Evolutionary conservation across 2,888 invertebrate species (phyloP), one percentile per base, ranked within the genome.

Genomic region (Athetis lepigone): DNA sequence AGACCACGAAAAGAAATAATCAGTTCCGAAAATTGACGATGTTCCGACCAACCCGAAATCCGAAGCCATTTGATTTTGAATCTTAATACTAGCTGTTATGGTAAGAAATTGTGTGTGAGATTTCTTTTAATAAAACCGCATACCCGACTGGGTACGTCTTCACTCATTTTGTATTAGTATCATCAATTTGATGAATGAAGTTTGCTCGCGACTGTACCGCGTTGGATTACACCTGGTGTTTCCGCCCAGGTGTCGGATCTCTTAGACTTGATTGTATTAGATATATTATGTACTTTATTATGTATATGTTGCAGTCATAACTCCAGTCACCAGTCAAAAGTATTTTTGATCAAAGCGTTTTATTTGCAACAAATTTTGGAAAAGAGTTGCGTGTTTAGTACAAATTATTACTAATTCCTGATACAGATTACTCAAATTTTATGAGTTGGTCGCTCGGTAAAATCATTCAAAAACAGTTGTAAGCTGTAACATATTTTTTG

Each of bases 171-270:
- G 57, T 77, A 77, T 74, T 66, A 67, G 77, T 49, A 49, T 58
- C 70, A 74, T 77, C 60, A 66, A 50, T 63, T 73, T 75, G 72
- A 75, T 58, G 57, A 62, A 75, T 72, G 78, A 64, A 59, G 50
- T 75, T 62, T 59, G 72, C 9, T 52, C 57, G 65, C 67, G 73
- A 66, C 43, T 70, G 79, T 78, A 68, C 78, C 47, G 71, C 37
- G 42, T 56, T 45, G 70, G 55, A 62, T 67, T 51, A 65, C 25
- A 64, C 80, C 81, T 72, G 81, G 81, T 82, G 78, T 69, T 75
- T 82, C 82, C 82, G 80, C 49, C 67, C 82, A 82, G 82, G 78
- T 82, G 81, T 73, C 37, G 37, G 52, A 21, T 69, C 51, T 62
- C 45, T 50, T 45, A 33, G 25, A 43, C 47, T 57, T 72, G 59